Conservation (phyloP, 2,113 vertebrate species). For the Nestor notabilis region DNA sequence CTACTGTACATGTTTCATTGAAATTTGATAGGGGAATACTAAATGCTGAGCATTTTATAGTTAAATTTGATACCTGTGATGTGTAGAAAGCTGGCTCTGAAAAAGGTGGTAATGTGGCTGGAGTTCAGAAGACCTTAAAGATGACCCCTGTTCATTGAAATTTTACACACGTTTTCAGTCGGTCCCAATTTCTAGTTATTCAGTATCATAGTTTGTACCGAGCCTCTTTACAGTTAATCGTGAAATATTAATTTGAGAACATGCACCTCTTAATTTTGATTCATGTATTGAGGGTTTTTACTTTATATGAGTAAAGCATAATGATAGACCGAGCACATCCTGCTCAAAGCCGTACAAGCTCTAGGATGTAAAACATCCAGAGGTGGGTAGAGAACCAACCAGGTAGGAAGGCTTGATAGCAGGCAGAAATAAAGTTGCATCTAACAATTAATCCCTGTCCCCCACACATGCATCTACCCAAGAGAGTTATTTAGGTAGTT, state of each 20-base stretch:
- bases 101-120: not conserved
- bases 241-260: not conserved
- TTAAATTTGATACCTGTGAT: not conserved
- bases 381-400: not conserved
- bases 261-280: not conserved
- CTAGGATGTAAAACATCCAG: not conserved
- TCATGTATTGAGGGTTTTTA: not conserved
- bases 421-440: not conserved
- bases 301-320: not conserved
- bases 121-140: not conserved
- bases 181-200: not conserved
- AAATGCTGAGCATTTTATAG: not conserved
- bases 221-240: not conserved
- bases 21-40: not conserved
- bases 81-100: not conserved
- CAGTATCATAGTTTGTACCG: not conserved
- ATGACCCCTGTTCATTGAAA: not conserved
- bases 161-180: not conserved
- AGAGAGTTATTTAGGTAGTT: not conserved
- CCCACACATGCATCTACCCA: accelerated
- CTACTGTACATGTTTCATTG: not conserved
- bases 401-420: not conserved
- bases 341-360: not conserved
- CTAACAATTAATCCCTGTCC: not conserved
- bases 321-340: not conserved